Base-by-base conservation (phyloP, 2,888 invertebrate genomes). In the Eubasilissa splendida region DNA sequence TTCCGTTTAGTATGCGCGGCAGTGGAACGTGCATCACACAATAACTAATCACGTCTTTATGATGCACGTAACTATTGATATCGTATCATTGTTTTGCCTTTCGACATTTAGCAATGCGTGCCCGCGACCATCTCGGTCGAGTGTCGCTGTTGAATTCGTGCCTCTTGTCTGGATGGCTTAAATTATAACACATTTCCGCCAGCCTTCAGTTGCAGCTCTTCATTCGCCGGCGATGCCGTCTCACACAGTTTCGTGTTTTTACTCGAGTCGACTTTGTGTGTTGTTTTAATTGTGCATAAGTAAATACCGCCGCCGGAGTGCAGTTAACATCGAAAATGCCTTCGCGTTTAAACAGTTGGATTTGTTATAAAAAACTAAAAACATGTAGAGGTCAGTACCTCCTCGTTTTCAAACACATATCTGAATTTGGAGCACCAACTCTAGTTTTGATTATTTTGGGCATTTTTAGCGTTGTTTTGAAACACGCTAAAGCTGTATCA, bases 331-430 rank as follows among this genome's bases (percentile, higher is more conserved):
- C 11, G 14, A 68, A 58, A 33, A 77, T 77, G 77, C 68, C 77
- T 10, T 42, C 60, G 22, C 63, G 60, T 50, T 42, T 50, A 8
- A 58, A 68, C 42, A 33, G 68, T 68, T 77, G 68, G 68, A 68
- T 65, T 3, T 77, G 77, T 58, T 77, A 68, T 52, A 68, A 77
- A 54, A 66, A 58, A 50, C 66, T 77, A 9, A 77, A 77, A 53
- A 50, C n/a, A 70, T 54, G 56, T 2, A 56, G 58, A 77, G 77
- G 77, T 77, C 58, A 77, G 63, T 52, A 58, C 9, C n/a, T 59
- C 9, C n/a, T 59, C 58, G n/a, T 59, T 74, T 56, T 56, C 58
- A 10, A 11, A 33, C 31, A 58, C 10, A 31, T 42, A 22, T 60
- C 60, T 31, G 8, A 22, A 22, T 22, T 22, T 22, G 22, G 22